Conservation (phyloP, 2,113 vertebrate species). For the Calidris pugnax region DNA sequence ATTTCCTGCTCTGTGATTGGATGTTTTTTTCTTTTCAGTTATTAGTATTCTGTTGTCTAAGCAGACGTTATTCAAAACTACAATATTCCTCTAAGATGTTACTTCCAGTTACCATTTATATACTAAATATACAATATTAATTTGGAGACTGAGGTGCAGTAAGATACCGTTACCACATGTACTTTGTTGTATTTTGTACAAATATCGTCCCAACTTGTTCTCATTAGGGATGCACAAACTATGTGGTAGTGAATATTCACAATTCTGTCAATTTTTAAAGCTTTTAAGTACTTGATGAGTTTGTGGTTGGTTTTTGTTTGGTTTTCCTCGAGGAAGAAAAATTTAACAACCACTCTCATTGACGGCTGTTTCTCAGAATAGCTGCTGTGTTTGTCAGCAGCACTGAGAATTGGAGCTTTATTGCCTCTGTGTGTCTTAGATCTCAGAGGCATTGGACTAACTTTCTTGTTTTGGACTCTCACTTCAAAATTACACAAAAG, state of each 20-base stretch:
- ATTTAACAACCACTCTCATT: background rate
- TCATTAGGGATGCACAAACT: background rate
- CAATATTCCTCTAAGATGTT: background rate
- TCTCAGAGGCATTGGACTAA: background rate
- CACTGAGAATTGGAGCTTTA: background rate
- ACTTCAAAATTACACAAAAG: background rate
- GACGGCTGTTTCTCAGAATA: background rate
- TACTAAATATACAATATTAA: background rate
- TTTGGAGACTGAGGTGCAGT: background rate
- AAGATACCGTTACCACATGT: background rate
- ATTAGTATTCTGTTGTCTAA: background rate
- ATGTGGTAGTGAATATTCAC: background rate
- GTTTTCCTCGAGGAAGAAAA: background rate
- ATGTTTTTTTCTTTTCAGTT: background rate
- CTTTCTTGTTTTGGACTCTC: background rate
- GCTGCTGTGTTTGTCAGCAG: background rate
- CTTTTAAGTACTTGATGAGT: background rate
- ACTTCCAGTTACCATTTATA: background rate
- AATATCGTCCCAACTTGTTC: background rate
- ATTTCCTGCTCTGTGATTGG: background rate
- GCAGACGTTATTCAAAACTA: background rate
- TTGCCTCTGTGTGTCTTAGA: background rate
- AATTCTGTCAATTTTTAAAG: background rate
- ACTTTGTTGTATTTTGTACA: background rate
- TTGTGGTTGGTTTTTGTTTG: background rate